Evolutionary conservation across 2,888 invertebrate species (phyloP).

Genomic region (Agriotes lineatus): DNA sequence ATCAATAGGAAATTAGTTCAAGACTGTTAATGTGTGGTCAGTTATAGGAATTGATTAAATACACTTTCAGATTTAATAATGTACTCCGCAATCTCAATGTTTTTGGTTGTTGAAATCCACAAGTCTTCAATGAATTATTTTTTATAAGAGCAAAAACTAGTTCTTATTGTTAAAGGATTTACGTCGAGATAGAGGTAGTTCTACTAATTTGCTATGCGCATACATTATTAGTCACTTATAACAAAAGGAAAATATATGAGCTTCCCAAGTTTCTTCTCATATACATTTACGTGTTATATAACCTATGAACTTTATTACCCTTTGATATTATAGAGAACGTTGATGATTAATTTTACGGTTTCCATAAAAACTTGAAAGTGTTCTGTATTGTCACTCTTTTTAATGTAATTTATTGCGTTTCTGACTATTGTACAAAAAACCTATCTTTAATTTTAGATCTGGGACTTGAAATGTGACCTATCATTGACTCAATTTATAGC

Average conservation of each 20-base stretch:
- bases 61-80: no score
- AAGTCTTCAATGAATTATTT: no score
- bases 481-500: not conserved
- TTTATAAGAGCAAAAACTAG: not conserved
- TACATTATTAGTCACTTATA: not conserved
- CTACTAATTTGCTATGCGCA: constrained; percentile 10
- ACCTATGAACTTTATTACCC: not conserved
- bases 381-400: not conserved
- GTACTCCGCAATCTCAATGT: no score
- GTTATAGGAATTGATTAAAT: no score
- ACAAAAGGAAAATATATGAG: constrained; percentile 11
- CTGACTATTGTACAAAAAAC: not conserved
- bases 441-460: not conserved
- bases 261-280: not conserved
- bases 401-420: not conserved
- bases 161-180: constrained; percentile 5
- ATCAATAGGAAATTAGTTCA: no score
- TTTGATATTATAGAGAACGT: not conserved
- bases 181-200: not conserved
- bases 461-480: not conserved
- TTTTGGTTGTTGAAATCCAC: no score
- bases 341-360: not conserved
- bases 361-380: not conserved
- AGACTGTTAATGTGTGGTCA: no score
- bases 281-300: not conserved